Base-by-base conservation (phyloP, 2,888 invertebrate genomes). In the Maniola hyperantus region DNA sequence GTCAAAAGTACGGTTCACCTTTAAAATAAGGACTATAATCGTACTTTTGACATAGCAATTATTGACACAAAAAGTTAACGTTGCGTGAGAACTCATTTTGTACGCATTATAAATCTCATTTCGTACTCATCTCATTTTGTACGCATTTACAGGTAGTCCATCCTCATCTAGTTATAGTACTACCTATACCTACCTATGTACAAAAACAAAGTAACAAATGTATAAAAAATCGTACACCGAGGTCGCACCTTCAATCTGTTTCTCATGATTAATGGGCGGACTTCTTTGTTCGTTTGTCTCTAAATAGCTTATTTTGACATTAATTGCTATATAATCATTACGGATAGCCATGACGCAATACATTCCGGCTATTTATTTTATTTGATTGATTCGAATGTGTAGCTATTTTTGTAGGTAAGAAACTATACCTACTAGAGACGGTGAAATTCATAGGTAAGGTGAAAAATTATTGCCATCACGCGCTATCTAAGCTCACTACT, bases 201-300 rank as follows among this genome's bases (percentile, higher is more conserved):
- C 8, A 39, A 18, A 20, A 5, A 34, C 8, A 10, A 26, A 26
- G 26, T 57, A 57, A 34, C 33, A 61, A 61, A 34, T 50, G 34
- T 36, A 44, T n/a, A 70, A 68, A 70, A 70, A 66, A 55, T 20
- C 10, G 48, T 50, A 66, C 36, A 65, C 26, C 70, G 70, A 72
- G 71, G 71, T 70, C 70, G 64, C 61, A 61, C 64, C 53, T 69
- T 62, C 71, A 61, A 64, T 72, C 69, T 65, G 58, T 69, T 67
- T 69, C 64, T 53, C 46, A 64, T 86, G 85, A 89, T 89, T 88
- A 84, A 89, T 87, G 83, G 74, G 70, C 70, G 71, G 73, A 80
- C 76, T 78, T 82, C 79, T 79, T 77, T 79, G 79, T 86, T 81
- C 85, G 82, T 87, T 83, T 85, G 85, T 88, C 87, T 87, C 83